Conservation (phyloP, 2,113 vertebrate species). For the Phalacrocorax aristotelis region DNA sequence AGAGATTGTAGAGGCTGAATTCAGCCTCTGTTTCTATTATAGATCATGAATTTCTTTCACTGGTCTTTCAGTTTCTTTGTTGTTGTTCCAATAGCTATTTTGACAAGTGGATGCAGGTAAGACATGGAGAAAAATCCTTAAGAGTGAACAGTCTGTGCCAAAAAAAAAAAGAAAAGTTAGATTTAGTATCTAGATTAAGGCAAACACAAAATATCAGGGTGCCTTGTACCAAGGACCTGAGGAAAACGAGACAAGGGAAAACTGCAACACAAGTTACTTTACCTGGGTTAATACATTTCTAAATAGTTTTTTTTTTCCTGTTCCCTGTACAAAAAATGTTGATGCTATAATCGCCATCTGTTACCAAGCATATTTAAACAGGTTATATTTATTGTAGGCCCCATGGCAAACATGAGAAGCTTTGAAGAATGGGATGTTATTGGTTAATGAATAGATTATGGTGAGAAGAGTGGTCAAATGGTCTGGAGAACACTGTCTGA, state of each 20-base stretch:
- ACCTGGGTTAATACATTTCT: not conserved
- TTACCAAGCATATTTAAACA: not conserved
- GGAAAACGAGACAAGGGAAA: not conserved
- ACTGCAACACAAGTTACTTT: not conserved
- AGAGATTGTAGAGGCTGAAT: not conserved
- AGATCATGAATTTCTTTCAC: not conserved
- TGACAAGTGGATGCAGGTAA: not conserved
- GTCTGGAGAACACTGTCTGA: rapidly evolving
- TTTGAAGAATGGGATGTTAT: not conserved
- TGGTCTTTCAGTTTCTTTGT: not conserved
- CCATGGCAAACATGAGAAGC: not conserved
- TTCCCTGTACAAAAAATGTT: not conserved
- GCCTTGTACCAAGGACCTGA: not conserved
- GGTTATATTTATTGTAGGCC: not conserved
- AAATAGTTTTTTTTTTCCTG: not conserved
- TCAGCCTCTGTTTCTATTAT: not conserved
- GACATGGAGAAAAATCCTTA: not conserved
- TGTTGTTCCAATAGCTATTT: not conserved
- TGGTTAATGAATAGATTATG: not conserved
- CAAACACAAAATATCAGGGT: not conserved
- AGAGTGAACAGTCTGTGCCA: not conserved
- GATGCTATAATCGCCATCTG: not conserved
- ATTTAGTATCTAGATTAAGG: not conserved
- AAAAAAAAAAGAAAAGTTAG: no score
- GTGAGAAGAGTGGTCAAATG: not conserved